phyloP scores from a whole-genome alignment of 2,113 vertebrate genomes.

The Pristiophorus japonicus region DNA sequence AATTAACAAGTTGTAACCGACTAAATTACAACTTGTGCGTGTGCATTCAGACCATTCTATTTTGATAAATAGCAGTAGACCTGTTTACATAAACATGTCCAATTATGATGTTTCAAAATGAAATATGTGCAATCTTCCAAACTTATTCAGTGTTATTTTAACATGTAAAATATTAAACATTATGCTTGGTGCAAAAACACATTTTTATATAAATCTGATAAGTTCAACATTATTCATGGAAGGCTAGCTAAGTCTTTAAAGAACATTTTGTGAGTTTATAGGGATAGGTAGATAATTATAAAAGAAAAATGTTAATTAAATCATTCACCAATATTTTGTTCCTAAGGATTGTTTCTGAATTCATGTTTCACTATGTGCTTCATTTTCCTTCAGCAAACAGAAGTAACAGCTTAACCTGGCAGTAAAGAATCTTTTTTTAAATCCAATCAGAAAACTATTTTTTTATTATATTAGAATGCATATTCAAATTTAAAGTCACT shows the following conservation, averaged over 20 bases:
- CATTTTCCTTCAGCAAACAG: background rate
- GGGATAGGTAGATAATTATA: background rate
- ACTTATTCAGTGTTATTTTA: background rate
- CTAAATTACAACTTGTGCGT: conserved; percentile 6
- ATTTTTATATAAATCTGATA: background rate
- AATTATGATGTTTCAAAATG: background rate
- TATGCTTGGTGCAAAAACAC: background rate
- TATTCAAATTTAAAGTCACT: conserved; percentile 30
- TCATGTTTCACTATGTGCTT: background rate
- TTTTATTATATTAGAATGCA: background rate
- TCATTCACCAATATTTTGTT: background rate
- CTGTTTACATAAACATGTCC: background rate
- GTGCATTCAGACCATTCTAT: conserved; percentile 18
- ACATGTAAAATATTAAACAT: background rate
- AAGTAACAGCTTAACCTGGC: background rate
- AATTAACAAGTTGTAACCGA: conserved; percentile 29
- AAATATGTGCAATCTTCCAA: background rate
- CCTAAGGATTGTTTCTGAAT: background rate
- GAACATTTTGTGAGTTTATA: background rate
- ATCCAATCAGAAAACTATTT: background rate
- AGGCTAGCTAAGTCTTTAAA: too few species aligned
- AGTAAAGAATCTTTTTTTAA: background rate
- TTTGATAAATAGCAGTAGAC: background rate
- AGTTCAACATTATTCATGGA: background rate
- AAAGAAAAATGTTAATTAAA: background rate